Base-by-base conservation (phyloP, 1,140 invertebrate species). In the Drosophila sturtevanti region DNA sequence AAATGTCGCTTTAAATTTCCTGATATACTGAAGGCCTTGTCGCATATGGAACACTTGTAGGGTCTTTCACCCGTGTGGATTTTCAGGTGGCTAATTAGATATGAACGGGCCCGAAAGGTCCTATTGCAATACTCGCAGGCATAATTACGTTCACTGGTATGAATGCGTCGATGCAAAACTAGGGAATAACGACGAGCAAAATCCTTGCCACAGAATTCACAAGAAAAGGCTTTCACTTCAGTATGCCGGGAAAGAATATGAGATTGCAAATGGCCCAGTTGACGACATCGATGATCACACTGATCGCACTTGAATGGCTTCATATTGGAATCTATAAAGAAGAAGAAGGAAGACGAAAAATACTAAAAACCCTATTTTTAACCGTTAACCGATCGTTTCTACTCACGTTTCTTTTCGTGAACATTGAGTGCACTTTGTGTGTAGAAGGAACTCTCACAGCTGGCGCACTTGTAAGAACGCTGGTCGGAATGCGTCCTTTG, bases 111-210 rank as follows among this genome's bases (percentile, higher is more conserved):
- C 18, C 97, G 92, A 92, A 98, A 98, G 10, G 95, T 95, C 92
- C 97, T 70, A 93, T 95, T 10, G 89, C 96, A 98, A 81, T 94
- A 97, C 80, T 97, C 96, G 87, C 97, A 98, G 41, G 95, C 95
- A 91, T 97, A 98, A 92, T 98, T 98, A 31, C 95, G 94, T 84
- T 98, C 97, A 5, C 96, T 96, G 0, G 97, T 98, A 90, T 98
- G 97, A 61, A 98, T 98, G 38, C 97, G 93, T 0, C 97, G 93
- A 89, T 98, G 98, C 0, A 98, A 94, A n/a, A 96, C 97, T 14
- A 97, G 92, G 21, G 98, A 98, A 89, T 99, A 98, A 70, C 98
- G 97, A 14, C 98, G 94, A 0, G 98, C 97, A 92, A 98, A 98
- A 76, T 97, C 96, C 91, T 98, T 98, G 21, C 96, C 96, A 89